A percentile compares a stretch with the other conserved stretches of the same genome.
Conservation (phyloP, 2,888 invertebrate species). For the Dolichopus griseipennis region DNA sequence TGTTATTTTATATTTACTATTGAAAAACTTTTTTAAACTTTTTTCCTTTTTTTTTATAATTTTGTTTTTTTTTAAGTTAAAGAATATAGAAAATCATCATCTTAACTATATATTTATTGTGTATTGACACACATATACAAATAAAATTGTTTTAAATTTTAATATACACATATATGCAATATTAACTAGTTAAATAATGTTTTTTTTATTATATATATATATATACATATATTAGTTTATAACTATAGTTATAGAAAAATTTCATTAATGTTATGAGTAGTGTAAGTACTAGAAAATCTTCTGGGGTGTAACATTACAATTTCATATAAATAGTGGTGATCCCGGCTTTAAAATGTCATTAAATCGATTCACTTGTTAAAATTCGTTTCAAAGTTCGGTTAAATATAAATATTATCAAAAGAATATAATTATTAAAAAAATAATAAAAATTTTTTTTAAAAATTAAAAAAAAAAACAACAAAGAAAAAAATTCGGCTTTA, state of each 20-base stretch:
- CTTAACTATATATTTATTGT: not conserved
- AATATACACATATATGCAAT: not conserved
- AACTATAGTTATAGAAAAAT: no score
- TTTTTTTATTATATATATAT: no score
- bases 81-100: not conserved
- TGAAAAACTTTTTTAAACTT: not conserved
- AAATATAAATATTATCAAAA: not conserved
- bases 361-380: slow-evolving; percentile 23
- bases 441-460: not conserved
- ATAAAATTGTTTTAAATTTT: not conserved
- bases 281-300: not conserved
- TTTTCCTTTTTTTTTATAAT: not conserved
- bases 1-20: not conserved
- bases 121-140: not conserved
- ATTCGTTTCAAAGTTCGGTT: not conserved
- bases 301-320: slow-evolving; percentile 18
- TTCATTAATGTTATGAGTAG: no score
- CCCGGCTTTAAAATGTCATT: slow-evolving; percentile 43
- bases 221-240: not conserved
- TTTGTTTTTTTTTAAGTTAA: no score
- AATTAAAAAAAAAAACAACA: not conserved
- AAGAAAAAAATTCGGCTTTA: not conserved
- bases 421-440: not conserved
- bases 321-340: slow-evolving; percentile 42
- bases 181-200: not conserved